These are phyloP conservation scores for Maniola hyperantus DNA, from an alignment of 2,888 invertebrate genomes.

Conservation along the genomic window DNA sequence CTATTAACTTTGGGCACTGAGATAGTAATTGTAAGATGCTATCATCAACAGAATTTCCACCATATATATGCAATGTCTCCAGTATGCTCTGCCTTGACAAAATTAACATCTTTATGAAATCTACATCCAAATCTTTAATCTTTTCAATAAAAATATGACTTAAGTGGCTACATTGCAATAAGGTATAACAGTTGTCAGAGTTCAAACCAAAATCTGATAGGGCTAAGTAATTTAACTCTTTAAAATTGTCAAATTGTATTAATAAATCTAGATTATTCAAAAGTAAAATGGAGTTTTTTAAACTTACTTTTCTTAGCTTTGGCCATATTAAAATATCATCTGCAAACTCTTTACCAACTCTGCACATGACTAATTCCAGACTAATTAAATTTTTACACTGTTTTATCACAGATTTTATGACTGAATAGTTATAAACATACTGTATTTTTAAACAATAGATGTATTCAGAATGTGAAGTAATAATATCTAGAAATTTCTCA, in stretches of 20 bases:
- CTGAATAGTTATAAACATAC: slow-evolving; percentile 64
- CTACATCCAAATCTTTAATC: slow-evolving; percentile 61
- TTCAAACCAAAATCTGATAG: slow-evolving; percentile 73
- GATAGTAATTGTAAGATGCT: slow-evolving; percentile 60
- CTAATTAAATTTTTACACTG: slow-evolving; percentile 63
- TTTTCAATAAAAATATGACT: slow-evolving; percentile 71
- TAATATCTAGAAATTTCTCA: slow-evolving; percentile 57
- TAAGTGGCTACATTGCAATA: slow-evolving; percentile 62
- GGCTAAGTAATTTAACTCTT: slow-evolving; percentile 58
- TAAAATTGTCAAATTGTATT: slow-evolving; percentile 63
- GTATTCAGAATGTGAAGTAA: slow-evolving; percentile 58
- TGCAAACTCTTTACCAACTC: slow-evolving; percentile 63
- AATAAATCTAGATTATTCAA: slow-evolving; percentile 52
- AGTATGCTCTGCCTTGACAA: slow-evolving; percentile 57
- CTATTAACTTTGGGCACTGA: slow-evolving; percentile 59
- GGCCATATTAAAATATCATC: slow-evolving; percentile 61
- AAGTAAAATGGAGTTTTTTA: slow-evolving; percentile 67
- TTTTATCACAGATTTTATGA: slow-evolving; percentile 58
- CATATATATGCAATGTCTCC: slow-evolving; percentile 65
- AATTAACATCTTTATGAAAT: slow-evolving; percentile 62
- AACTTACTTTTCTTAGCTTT: slow-evolving; percentile 61
- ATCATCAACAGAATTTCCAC: slow-evolving; percentile 66
- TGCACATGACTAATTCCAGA: slow-evolving; percentile 73
- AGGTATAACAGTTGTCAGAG: slow-evolving; percentile 57
- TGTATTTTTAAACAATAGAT: slow-evolving; percentile 65